Conservation (phyloP, 92 coral and sea anemone genomes). For the Heteractis magnifica region DNA sequence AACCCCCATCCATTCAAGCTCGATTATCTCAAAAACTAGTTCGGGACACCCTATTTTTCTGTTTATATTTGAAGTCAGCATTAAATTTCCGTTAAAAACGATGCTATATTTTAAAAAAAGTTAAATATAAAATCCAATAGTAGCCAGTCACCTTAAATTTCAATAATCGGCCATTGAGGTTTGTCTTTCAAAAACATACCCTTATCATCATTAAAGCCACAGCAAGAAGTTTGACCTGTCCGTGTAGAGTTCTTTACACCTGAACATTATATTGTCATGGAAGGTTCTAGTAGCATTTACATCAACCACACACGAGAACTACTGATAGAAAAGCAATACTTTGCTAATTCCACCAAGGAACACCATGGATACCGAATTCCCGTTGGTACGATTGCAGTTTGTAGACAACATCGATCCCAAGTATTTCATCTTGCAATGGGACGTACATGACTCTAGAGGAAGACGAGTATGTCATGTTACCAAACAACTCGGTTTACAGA, state of each 20-base stretch:
- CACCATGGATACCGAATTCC: conserved; percentile 5
- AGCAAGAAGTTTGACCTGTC: neutral
- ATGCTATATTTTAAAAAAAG: too few relatives aligned
- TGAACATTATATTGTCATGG: conserved; percentile 19
- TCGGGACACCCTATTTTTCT: too few relatives aligned
- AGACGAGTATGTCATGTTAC: conserved; percentile 39
- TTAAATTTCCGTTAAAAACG: too few relatives aligned
- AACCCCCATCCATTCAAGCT: too few relatives aligned
- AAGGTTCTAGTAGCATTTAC: conserved; percentile 14
- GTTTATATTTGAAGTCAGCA: too few relatives aligned
- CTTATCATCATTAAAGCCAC: neutral
- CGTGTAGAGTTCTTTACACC: conserved; percentile 8
- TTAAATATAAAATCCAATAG: too few relatives aligned
- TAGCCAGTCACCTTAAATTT: too few relatives aligned
- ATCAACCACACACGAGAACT: conserved; percentile 26
- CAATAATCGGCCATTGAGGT: neutral
- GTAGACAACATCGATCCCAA: conserved; percentile 29
- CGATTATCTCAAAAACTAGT: too few relatives aligned
- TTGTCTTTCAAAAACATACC: neutral
- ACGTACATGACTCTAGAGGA: conserved; percentile 17
- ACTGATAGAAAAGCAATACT: conserved; percentile 19
- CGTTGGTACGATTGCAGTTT: conserved; percentile 48
- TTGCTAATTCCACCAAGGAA: conserved; percentile 6
- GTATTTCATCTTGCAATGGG: conserved; percentile 19
- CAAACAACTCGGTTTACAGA: conserved; percentile 47